Base-by-base conservation (phyloP, 2,797 vertebrate genomes). In the Chromis chromis region DNA sequence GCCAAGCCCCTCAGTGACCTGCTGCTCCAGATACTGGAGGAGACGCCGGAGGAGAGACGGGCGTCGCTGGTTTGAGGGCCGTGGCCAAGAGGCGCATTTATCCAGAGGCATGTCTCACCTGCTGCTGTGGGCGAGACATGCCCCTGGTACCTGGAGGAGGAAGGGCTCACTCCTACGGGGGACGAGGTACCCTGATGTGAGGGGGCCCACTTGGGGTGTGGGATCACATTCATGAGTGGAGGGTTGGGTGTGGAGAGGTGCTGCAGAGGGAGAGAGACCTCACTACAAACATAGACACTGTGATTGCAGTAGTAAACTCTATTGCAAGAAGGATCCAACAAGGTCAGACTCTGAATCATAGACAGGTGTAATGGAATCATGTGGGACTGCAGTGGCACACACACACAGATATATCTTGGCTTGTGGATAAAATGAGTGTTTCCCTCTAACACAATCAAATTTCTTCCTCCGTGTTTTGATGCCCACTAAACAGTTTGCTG, bases 21-120 rank as follows among this genome's bases (percentile, higher is more conserved):
- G 91, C 96, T 99, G 91, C 96, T 98, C 88, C 97, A 99, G 91
- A 95, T 99, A 66, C 92, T 99, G 93, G 97, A 99, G 86, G 98
- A 98, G 91, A 98, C 94, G 48, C 98, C 98, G 0, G 97, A 98
- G 91, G 96, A 98, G 88, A 97, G 97, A 66, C 95, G 95, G 85
- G 95, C 96, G 46, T 96, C 96, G 17, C 94, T 97, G 89, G 97
- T 97, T 93, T 99, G 94, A 98, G 44, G 54, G 63, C 59, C 8
- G 3, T 0, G 8, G 65, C 74, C 13, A 1, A 50, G 46, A 62
- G 70, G 42, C 62, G 40, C 74, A 14, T 76, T 69, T 25, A 71
- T 60, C 84, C 76, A 78, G 85, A 82, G 80, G 66, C 81, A 72
- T 84, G 85, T 83, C 85, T 89, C 85, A 65, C 77, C 61, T 21